Evolutionary conservation across 2,888 invertebrate genomes (phyloP).

Genomic region (Xanthorhoe spadicearia): DNA sequence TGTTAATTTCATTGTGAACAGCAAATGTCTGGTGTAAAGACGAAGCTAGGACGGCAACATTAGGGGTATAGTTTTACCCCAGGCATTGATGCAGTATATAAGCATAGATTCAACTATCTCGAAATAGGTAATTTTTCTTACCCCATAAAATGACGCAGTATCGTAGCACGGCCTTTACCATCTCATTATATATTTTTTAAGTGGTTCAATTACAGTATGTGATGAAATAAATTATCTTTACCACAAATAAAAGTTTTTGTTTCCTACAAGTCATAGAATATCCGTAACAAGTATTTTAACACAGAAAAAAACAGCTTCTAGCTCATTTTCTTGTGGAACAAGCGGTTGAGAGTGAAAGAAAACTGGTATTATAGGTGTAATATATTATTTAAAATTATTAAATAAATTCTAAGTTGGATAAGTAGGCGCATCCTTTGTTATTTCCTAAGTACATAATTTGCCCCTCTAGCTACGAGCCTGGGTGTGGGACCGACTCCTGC

Average conservation of each 20-base stretch:
- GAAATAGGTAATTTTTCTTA: neutral
- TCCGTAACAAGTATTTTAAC: too few relatives aligned
- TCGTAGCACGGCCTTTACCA: neutral
- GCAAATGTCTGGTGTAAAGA: constrained; percentile 37
- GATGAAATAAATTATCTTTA: neutral
- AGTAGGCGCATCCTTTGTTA: neutral
- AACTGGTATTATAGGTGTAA: too few relatives aligned
- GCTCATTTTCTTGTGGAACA: too few relatives aligned
- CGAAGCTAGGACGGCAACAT: constrained; percentile 4
- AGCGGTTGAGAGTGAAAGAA: too few relatives aligned
- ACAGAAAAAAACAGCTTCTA: too few relatives aligned
- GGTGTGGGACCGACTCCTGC: constrained; percentile 41
- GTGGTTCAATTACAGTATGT: neutral
- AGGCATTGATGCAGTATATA: neutral
- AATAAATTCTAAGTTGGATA: neutral
- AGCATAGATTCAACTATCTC: neutral
- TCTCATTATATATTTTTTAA: neutral
- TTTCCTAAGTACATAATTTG: neutral
- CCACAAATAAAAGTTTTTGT: too few relatives aligned
- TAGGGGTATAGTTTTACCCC: neutral
- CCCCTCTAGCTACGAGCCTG: constrained; percentile 19
- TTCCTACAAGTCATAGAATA: too few relatives aligned
- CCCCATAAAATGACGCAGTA: too few relatives aligned
- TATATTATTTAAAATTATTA: too few relatives aligned
- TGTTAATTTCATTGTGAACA: constrained; percentile 33